phyloP scores from a whole-genome alignment of 1,140 invertebrate species.

The Neocloeon triangulifer region DNA sequence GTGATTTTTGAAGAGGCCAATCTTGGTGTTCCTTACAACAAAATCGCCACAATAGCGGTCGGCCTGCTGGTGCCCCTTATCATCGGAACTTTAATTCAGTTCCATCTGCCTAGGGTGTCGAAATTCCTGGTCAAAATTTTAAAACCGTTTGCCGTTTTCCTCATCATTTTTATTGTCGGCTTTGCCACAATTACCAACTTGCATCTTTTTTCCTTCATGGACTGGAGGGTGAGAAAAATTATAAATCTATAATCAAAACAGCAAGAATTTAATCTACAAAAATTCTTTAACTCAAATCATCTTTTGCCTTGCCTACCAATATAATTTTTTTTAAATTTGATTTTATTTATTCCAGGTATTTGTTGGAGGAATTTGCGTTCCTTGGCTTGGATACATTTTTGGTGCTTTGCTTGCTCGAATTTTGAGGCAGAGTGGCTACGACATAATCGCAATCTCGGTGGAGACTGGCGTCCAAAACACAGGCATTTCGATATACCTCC shows the following conservation, averaged over 20 bases:
- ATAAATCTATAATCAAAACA: too few species aligned
- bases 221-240: slow-evolving; percentile 52
- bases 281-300: slow-evolving; percentile 1
- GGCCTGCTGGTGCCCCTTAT: slow-evolving; percentile 61
- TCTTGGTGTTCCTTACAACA: slow-evolving; percentile 55
- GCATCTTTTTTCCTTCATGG: slow-evolving; percentile 56
- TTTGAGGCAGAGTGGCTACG: slow-evolving; percentile 31
- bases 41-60: slow-evolving; percentile 50
- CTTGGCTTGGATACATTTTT: slow-evolving; percentile 65
- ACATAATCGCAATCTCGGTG: slow-evolving; percentile 67
- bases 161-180: slow-evolving; percentile 75
- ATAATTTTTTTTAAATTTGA: not conserved
- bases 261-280: not conserved
- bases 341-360: slow-evolving; percentile 36
- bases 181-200: slow-evolving; percentile 80
- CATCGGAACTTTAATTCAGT: slow-evolving; percentile 55
- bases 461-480: slow-evolving; percentile 93
- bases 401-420: slow-evolving; percentile 38
- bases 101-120: slow-evolving; percentile 36
- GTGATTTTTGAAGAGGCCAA: slow-evolving; percentile 47
- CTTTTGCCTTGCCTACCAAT: slow-evolving; percentile 6
- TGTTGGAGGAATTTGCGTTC: slow-evolving; percentile 58
- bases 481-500: slow-evolving; percentile 69
- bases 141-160: slow-evolving; percentile 60
- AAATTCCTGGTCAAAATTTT: slow-evolving; percentile 52